Base-by-base conservation (phyloP, 2,113 vertebrate genomes). In the Pachyramphus minor region DNA sequence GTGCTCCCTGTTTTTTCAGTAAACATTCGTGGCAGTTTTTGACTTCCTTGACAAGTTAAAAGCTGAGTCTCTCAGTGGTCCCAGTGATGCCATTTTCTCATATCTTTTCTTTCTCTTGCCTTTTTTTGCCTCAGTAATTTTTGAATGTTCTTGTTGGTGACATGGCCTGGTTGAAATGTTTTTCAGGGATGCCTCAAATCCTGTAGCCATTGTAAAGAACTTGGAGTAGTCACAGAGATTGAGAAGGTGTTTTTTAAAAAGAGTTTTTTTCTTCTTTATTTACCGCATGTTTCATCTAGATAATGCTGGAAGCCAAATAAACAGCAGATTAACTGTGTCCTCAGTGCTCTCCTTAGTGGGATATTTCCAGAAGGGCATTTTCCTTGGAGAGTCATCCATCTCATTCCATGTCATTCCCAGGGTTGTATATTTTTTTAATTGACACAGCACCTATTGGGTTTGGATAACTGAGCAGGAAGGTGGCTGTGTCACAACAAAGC, bases 31-130 rank as follows among this genome's bases (percentile, higher is more conserved):
- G 56, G 89, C 91, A 39, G 85, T 91, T 90, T 87, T 78, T 74
- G 77, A 78, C 79, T 76, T 73, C 85, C 89, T 66, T 97, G 96
- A 96, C 90, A 66, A 77, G 81, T 63, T 95, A 96, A 97, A 91
- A 95, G 92, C 95, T 37, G 60, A 77, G 75, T 79, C 90, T 96
- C 90, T 76, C 74, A 91, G 76, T 77, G 41, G 81, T 55, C 84
- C 84, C 33, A 64, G 83, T 19, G n/a, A 91, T 72, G 52, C 81
- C 72, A 67, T 93, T 95, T 87, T 58, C 92, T 91, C 74, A 19
- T 78, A 60, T 73, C 76, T 88, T 95, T 92, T 75, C 69, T 79
- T 60, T 55, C 73, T 87, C 80, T 93, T 53, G 2, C 33, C 63
- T 75, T 52, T 79, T 31, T 33, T 77, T 28, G 37, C 60, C 22